Percentiles rank a stretch among this genome's conserved stretches.
Conservation (phyloP, 2,113 vertebrate genomes). For the Poeciliopsis retropinna region DNA sequence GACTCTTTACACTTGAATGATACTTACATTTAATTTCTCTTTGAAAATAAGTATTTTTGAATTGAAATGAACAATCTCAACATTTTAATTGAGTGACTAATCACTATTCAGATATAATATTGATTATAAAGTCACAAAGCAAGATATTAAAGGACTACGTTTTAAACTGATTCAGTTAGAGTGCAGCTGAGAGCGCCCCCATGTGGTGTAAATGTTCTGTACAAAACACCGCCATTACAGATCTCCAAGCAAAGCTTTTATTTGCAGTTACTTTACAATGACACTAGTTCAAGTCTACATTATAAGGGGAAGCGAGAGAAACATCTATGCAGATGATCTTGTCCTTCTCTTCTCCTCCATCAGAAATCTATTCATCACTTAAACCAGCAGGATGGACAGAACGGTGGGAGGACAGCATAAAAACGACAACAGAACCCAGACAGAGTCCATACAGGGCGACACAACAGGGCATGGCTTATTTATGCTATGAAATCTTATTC, state of each 20-base stretch:
- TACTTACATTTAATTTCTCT: no score
- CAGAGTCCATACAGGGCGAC: conserved; percentile 58
- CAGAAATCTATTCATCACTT: conserved; percentile 66
- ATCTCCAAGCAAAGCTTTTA: conserved; percentile 79
- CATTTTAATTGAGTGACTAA: no score
- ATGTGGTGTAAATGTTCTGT: conserved; percentile 1
- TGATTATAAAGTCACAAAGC: no score
- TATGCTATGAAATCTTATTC: conserved; percentile 36
- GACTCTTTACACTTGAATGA: no score
- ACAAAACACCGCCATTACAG: conserved; percentile 49
- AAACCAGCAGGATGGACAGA: conserved; percentile 66
- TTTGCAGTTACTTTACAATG: conserved; percentile 78
- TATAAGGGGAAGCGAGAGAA: conserved; percentile 59
- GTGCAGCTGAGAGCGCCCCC: not conserved
- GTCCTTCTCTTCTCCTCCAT: conserved; percentile 55
- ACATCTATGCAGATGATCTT: conserved; percentile 56
- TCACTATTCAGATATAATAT: no score
- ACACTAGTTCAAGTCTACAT: conserved; percentile 79
- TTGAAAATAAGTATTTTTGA: no score
- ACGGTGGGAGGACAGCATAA: conserved; percentile 48
- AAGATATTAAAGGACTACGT: no score
- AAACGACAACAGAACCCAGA: conserved; percentile 73
- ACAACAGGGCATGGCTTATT: conserved; percentile 37
- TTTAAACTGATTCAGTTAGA: no score
- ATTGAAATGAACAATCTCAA: no score